These are phyloP conservation scores for Eudasyphora cyanicolor DNA, from an alignment of 2,888 invertebrate genomes.

Conservation along the genomic window DNA sequence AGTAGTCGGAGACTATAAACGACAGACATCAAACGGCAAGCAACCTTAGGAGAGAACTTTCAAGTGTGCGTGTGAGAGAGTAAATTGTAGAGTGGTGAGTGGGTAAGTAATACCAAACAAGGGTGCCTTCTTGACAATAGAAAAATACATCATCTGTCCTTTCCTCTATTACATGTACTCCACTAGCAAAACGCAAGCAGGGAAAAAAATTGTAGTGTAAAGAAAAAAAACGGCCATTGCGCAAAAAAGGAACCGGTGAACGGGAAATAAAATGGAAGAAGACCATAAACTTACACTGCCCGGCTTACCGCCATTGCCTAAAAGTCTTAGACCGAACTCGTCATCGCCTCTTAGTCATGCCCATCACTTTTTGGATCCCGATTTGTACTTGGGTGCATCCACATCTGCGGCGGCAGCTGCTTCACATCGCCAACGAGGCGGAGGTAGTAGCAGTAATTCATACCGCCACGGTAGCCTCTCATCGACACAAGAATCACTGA, in stretches of 20 bases:
- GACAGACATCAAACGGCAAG: too few relatives aligned
- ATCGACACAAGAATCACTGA: constrained; percentile 78
- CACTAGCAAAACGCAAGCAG: constrained; percentile 23
- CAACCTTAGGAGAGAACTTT: constrained; percentile 7
- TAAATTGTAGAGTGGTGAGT: not conserved
- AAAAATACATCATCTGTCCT: constrained; percentile 8
- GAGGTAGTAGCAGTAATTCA: constrained; percentile 53
- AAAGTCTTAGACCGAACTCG: constrained; percentile 85
- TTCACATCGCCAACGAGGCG: constrained; percentile 45
- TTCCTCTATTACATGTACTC: constrained; percentile 36
- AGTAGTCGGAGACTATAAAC: not conserved
- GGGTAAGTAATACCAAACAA: constrained; percentile 33
- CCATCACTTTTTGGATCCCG: constrained; percentile 64
- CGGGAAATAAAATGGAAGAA: constrained; percentile 48
- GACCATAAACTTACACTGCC: constrained; percentile 67
- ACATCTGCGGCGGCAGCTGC: constrained; percentile 72
- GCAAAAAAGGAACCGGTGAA: constrained; percentile 55
- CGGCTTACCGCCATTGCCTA: constrained; percentile 92
- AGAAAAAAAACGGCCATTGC: constrained; percentile 27
- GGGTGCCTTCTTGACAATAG: constrained; percentile 12
- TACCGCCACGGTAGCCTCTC: constrained; percentile 77
- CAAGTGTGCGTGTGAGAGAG: not conserved
- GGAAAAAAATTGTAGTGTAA: constrained; percentile 25
- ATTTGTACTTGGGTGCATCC: constrained; percentile 74
- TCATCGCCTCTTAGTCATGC: constrained; percentile 70